Base-by-base conservation (phyloP, 2,888 invertebrate species). In the Platycheirus albimanus region DNA sequence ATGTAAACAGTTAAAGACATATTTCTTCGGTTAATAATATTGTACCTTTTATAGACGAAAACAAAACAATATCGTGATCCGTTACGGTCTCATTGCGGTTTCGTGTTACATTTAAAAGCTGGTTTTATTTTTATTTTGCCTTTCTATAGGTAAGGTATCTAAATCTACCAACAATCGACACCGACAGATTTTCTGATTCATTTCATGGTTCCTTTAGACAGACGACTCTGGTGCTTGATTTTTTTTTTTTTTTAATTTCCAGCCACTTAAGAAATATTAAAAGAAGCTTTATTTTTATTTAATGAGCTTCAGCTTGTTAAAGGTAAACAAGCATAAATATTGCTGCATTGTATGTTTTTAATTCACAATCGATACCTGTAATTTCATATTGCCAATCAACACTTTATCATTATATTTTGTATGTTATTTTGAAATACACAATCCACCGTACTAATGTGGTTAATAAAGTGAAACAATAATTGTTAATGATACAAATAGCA, bases 31-130 rank as follows among this genome's bases (percentile, higher is more conserved):
- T 30, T 56, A 64, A 77, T 54, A 64, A 54, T 41, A 13, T 49
- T 71, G 52, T 63, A 54, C 8, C 58, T 28, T 58, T 41, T 17
- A 1, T 24, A 30, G 54, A 54, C 43, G 43, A 13, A 28, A 56
- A n/a, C 33, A 63, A 36, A 63, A 74, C 20, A 67, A 43, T 64
- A 69, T 51, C 63, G 61, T 79, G 64, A 52, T 64, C 64, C 75
- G 80, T 80, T 75, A 75, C 80, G 80, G 80, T 80, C 80, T 80
- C 80, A 80, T 80, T 80, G 70, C 51, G 67, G 63, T 63, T 30
- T 72, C 72, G 58, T 72, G 63, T 47, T 72, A 72, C 56, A 72
- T 56, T 45, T 52, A 8, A 17, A 30, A 19, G 36, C 36, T 24
- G 41, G 38, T 75, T 66, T 30, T 15, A 45, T 51, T 20, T 43